A percentile compares a stretch with the other conserved stretches of the same genome.
phyloP scores from a whole-genome alignment of 2,888 invertebrate genomes.

The Ditylenchus weischeri region DNA sequence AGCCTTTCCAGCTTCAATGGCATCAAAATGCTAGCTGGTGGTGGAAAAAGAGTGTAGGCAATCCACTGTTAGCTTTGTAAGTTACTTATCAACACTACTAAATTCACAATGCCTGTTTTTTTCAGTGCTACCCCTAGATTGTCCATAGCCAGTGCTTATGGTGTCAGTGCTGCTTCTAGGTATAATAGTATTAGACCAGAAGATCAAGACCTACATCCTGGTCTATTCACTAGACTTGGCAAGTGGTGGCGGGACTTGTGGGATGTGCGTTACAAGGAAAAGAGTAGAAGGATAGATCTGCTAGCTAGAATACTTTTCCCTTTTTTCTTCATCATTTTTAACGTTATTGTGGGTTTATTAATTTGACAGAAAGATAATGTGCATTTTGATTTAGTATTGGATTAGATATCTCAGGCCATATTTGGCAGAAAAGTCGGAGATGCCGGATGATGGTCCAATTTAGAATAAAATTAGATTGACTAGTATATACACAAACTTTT shows the following conservation, averaged over 20 bases:
- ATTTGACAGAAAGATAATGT: background rate
- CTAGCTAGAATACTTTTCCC: constrained; percentile 49
- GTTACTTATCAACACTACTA: background rate
- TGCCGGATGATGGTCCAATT: constrained; percentile 7
- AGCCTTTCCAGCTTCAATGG: constrained; percentile 11
- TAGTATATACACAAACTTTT: too few relatives aligned
- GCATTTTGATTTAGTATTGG: constrained; percentile 38
- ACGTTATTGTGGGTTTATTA: constrained; percentile 39
- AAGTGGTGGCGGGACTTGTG: constrained; percentile 37
- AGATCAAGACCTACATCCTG: background rate
- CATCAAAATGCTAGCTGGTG: constrained; percentile 7
- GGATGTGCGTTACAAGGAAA: constrained; percentile 40
- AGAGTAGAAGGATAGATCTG: constrained; percentile 45
- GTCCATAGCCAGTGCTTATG: background rate
- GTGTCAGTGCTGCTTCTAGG: background rate
- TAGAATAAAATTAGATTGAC: too few relatives aligned
- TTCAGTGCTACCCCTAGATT: background rate
- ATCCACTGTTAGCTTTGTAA: constrained; percentile 14
- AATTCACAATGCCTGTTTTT: background rate
- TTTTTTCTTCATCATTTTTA: constrained; percentile 47
- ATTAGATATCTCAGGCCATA: constrained; percentile 35
- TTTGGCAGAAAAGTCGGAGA: constrained; percentile 34
- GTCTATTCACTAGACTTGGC: background rate
- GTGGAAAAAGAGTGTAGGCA: background rate
- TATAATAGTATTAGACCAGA: background rate